A percentile compares a stretch with the other conserved stretches of the same genome.
These are phyloP conservation scores for Laspeyria flexula DNA, from an alignment of 2,888 invertebrate species.

Conservation along the genomic window DNA sequence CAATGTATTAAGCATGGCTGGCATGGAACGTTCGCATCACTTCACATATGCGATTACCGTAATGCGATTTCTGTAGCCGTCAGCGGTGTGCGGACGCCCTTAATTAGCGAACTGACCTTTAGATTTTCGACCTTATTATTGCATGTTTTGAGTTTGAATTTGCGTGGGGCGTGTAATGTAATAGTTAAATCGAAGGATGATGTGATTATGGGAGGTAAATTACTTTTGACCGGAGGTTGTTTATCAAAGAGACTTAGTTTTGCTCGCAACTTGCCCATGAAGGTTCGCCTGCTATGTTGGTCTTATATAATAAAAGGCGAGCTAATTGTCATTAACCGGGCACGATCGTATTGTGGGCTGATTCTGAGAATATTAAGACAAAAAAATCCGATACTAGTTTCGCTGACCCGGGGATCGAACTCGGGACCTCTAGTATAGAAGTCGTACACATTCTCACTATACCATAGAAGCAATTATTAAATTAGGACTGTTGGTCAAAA, in stretches of 20 bases:
- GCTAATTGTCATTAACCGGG: no score
- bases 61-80: slow-evolving; percentile 55
- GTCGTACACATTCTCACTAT: no score
- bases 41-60: slow-evolving; percentile 65
- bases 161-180: background rate
- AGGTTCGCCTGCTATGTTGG: no score
- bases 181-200: slow-evolving; percentile 13
- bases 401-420: no score
- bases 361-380: no score
- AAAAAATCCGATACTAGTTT: no score
- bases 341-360: no score
- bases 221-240: slow-evolving; percentile 29
- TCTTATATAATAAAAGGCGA: no score
- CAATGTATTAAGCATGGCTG: slow-evolving; percentile 20
- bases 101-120: slow-evolving; percentile 48
- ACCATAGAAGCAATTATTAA: no score
- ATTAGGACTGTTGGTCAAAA: no score
- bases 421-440: no score
- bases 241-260: slow-evolving; percentile 12
- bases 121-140: slow-evolving; percentile 7
- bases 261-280: no score
- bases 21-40: slow-evolving; percentile 52
- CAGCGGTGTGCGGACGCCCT: slow-evolving; percentile 50
- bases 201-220: slow-evolving; percentile 31
- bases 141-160: slow-evolving; percentile 5